A percentile compares a stretch with the other conserved stretches of the same genome.
phyloP scores from a whole-genome alignment of 2,797 vertebrate genomes.

The Acestrorhynchus altus region DNA sequence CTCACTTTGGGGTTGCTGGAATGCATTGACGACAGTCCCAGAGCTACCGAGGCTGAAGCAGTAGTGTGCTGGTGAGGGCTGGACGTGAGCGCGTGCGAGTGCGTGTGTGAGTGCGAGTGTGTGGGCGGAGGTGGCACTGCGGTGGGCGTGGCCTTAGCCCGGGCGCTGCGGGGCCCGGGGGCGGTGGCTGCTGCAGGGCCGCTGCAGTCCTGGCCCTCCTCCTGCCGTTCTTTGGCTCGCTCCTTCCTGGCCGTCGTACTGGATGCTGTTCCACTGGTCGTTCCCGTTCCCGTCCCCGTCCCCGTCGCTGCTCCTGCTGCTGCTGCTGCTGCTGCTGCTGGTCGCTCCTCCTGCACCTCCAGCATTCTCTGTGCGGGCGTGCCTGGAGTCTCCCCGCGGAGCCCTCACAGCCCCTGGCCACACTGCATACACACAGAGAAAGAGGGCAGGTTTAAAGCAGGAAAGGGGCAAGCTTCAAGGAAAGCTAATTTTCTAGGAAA shows the following conservation, averaged over 20 bases:
- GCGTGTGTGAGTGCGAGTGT: constrained; percentile 50
- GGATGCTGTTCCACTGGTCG: constrained; percentile 53
- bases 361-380: constrained; percentile 90
- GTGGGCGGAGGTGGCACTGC: constrained; percentile 64
- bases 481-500: neutral
- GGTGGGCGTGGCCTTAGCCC: constrained; percentile 73
- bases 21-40: constrained; percentile 99
- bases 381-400: constrained; percentile 91
- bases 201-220: constrained; percentile 84
- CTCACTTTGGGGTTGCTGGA: constrained; percentile 93
- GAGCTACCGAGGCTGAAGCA: constrained; percentile 85
- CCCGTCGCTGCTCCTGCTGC: constrained; percentile 64
- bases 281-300: constrained; percentile 44
- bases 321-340: constrained; percentile 55
- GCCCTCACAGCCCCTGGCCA: constrained; percentile 97
- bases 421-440: constrained; percentile 72
- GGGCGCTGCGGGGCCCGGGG: constrained; percentile 74
- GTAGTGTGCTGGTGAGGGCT: constrained; percentile 89
- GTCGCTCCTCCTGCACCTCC: constrained; percentile 95
- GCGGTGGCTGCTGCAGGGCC: constrained; percentile 76
- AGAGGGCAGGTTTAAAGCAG: neutral
- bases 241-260: constrained; percentile 89
- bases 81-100: constrained; percentile 65
- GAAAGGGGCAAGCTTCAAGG: neutral
- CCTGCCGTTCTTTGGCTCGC: constrained; percentile 93